Evolutionary conservation across 2,113 vertebrate species (phyloP).

Genomic region (Callionymus lyra): DNA sequence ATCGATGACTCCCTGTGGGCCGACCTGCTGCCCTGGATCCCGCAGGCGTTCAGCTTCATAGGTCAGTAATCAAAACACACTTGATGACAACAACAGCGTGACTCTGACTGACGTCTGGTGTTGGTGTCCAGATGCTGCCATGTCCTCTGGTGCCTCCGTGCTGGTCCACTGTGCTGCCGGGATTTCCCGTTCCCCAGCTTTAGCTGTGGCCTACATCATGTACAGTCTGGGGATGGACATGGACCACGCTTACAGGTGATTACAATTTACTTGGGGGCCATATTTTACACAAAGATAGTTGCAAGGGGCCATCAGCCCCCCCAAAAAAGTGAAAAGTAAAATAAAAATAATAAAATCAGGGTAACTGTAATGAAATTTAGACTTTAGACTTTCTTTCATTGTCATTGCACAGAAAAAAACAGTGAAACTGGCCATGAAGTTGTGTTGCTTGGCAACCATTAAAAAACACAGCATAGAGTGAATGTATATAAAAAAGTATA

Average conservation of each 20-base stretch:
- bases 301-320: too few relatives aligned
- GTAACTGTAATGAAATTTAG: too few relatives aligned
- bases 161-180: conserved; percentile 74
- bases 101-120: background rate
- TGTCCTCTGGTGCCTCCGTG: conserved; percentile 62
- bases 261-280: too few relatives aligned
- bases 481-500: too few relatives aligned
- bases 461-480: too few relatives aligned
- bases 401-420: too few relatives aligned
- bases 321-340: too few relatives aligned
- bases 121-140: conserved; percentile 57
- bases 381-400: too few relatives aligned
- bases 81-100: background rate
- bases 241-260: conserved; percentile 72
- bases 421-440: too few relatives aligned
- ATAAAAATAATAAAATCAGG: too few relatives aligned
- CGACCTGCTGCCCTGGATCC: conserved; percentile 73
- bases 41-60: conserved; percentile 68
- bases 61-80: conserved; percentile 39
- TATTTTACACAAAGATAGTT: too few relatives aligned
- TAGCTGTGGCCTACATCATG: conserved; percentile 75
- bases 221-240: conserved; percentile 64
- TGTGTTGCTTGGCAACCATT: too few relatives aligned
- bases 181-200: conserved; percentile 72
- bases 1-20: conserved; percentile 74